A percentile compares a stretch with the other conserved stretches of the same genome.
Conservation (phyloP, 2,113 vertebrate genomes). For the Aleadryas rufinucha region DNA sequence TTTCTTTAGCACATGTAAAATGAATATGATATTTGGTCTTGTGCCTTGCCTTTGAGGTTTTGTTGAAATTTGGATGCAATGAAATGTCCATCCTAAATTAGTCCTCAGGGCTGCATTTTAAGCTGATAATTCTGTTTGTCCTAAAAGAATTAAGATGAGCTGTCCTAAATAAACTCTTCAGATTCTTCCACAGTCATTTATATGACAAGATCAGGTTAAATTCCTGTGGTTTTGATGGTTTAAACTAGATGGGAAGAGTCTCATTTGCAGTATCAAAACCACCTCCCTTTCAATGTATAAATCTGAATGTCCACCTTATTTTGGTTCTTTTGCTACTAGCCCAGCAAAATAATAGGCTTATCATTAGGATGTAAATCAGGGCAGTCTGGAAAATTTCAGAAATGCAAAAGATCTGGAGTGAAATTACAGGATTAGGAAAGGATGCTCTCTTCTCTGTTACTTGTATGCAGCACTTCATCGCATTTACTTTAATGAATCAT, state of each 20-base stretch:
- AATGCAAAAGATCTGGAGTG: neutral
- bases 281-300: neutral
- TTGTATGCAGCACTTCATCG: neutral
- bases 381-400: neutral
- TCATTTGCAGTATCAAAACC: neutral
- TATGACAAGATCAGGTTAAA: neutral
- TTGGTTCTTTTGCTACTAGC: neutral
- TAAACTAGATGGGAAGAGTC: neutral
- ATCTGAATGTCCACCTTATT: neutral
- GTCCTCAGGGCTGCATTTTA: neutral
- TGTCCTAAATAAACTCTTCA: neutral
- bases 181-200: neutral
- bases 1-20: neutral
- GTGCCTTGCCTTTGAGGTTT: neutral
- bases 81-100: neutral
- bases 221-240: neutral
- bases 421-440: neutral
- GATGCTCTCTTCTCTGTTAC: neutral
- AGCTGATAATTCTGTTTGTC: neutral
- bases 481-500: neutral
- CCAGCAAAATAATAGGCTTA: neutral
- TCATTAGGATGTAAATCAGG: neutral
- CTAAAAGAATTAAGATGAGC: neutral
- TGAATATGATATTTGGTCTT: neutral
- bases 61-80: neutral